phyloP scores from a whole-genome alignment of 2,113 vertebrate genomes.

The Crypturellus undulatus region DNA sequence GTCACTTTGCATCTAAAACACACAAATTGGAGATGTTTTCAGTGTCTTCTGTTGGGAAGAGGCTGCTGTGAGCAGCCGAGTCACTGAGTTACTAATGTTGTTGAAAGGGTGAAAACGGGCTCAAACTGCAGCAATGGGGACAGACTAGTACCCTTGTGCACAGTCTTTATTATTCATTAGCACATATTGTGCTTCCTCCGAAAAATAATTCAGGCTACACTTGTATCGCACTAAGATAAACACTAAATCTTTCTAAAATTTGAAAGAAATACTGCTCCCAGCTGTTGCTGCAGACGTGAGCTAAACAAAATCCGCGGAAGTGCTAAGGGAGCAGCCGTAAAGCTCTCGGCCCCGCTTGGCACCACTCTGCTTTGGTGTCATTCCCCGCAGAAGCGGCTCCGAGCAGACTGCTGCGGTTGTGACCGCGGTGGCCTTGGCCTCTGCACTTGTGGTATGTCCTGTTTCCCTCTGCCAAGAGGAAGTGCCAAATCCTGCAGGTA shows the following conservation, averaged over 20 bases:
- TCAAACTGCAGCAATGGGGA: constrained; percentile 16
- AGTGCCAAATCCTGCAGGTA: neutral
- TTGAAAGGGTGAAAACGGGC: constrained; percentile 52
- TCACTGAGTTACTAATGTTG: neutral
- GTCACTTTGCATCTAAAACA: neutral
- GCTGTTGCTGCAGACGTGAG: constrained; percentile 59
- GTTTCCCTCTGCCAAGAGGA: neutral
- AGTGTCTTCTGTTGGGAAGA: neutral
- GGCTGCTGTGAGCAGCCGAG: neutral
- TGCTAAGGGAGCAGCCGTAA: constrained; percentile 38
- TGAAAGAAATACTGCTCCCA: constrained; percentile 69
- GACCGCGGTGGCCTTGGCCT: neutral
- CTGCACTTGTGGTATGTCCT: neutral
- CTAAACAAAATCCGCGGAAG: constrained; percentile 40
- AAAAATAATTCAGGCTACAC: constrained; percentile 60
- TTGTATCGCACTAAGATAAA: constrained; percentile 65
- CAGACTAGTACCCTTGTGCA: constrained; percentile 18
- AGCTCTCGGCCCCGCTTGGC: constrained; percentile 13
- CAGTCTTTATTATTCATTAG: constrained; percentile 73
- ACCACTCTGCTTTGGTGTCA: neutral
- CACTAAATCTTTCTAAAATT: constrained; percentile 69
- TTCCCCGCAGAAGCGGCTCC: neutral
- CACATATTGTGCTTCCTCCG: constrained; percentile 62
- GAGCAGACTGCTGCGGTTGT: rapidly evolving
- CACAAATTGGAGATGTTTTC: neutral